Percentiles rank a stretch among this genome's conserved stretches.
These are phyloP conservation scores for Chaetodon trifascialis DNA, from an alignment of 2,113 vertebrate species.

Conservation along the genomic window DNA sequence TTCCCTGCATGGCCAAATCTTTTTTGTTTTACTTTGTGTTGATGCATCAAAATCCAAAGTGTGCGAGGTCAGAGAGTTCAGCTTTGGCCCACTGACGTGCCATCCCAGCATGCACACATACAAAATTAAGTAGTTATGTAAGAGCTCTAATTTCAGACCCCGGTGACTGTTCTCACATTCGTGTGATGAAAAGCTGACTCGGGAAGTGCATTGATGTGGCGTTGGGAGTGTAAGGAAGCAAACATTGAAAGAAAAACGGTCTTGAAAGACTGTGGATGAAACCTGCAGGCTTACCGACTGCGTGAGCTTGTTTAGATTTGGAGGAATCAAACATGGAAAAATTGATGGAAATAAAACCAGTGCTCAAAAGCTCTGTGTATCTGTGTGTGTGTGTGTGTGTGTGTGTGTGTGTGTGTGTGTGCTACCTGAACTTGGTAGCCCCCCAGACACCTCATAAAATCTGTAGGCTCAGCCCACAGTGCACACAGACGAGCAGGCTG, in stretches of 20 bases:
- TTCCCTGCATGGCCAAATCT: background rate
- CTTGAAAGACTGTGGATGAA: background rate
- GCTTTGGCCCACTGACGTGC: constrained; percentile 5
- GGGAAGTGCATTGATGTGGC: background rate
- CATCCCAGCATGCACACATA: constrained; percentile 16
- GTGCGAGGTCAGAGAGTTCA: background rate
- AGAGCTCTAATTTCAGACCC: constrained; percentile 46
- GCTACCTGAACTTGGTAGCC: constrained; percentile 72
- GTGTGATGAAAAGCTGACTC: constrained; percentile 19
- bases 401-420: background rate
- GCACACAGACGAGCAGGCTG: constrained; percentile 47
- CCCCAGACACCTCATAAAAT: constrained; percentile 57
- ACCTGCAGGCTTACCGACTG: background rate
- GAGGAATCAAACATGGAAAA: background rate
- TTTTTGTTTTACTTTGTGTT: background rate
- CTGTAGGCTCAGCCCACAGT: constrained; percentile 28
- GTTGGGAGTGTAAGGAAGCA: background rate
- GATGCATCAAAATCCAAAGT: background rate
- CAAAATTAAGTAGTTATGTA: constrained; percentile 34
- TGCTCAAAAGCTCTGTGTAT: background rate
- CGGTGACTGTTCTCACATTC: constrained; percentile 29
- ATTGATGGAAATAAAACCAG: background rate
- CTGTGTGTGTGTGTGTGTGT: constrained; percentile 2
- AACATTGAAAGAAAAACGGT: background rate
- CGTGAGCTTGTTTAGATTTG: background rate